These are phyloP conservation scores for Cyrtorhinus lividipennis DNA, from an alignment of 1,140 invertebrate genomes.

Conservation along the genomic window DNA sequence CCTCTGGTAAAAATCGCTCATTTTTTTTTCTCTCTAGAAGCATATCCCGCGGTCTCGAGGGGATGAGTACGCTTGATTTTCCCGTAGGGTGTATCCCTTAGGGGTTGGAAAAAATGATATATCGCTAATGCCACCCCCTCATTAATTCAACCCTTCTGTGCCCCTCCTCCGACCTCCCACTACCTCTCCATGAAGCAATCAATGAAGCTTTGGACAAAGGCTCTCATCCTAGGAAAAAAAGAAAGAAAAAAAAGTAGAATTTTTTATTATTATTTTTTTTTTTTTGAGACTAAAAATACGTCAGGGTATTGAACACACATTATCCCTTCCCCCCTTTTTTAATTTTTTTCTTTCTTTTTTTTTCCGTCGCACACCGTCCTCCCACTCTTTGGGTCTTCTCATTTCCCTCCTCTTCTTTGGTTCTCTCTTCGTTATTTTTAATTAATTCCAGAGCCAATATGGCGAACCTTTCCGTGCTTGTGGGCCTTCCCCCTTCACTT, in stretches of 20 bases:
- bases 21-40: neutral
- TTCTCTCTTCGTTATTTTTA: slow-evolving; percentile 14
- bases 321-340: neutral
- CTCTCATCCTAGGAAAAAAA: too few relatives aligned
- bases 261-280: too few relatives aligned
- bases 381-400: neutral
- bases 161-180: neutral
- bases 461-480: neutral
- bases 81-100: neutral
- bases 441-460: slow-evolving; percentile 15
- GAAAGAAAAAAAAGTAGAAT: too few relatives aligned
- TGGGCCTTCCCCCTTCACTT: neutral
- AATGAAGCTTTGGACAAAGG: slow-evolving; percentile 13
- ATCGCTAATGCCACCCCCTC: slow-evolving; percentile 15
- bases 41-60: neutral
- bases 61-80: neutral
- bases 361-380: too few relatives aligned
- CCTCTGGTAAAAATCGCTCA: neutral
- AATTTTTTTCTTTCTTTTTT: too few relatives aligned
- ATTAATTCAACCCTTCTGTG: slow-evolving; percentile 9
- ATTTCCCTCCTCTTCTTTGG: neutral
- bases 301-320: slow-evolving; percentile 14
- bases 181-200: neutral
- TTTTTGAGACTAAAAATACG: slow-evolving; percentile 8
- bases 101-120: slow-evolving; percentile 12